Base-by-base conservation (phyloP, 2,113 vertebrate species). In the Nyctereutes procyonoides region DNA sequence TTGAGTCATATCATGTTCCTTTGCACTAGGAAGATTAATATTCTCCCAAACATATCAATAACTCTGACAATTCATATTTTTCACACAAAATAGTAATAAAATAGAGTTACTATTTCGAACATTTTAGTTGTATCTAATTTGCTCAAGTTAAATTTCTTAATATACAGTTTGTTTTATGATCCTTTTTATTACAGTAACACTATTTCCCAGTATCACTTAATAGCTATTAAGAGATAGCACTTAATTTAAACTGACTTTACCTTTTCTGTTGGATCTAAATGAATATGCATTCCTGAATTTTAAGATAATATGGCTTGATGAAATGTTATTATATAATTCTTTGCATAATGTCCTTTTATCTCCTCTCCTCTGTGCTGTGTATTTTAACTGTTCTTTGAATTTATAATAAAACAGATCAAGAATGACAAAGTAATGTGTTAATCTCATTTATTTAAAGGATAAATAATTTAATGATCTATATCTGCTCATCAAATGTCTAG, bases 221-320 rank as follows among this genome's bases (percentile, higher is more conserved):
- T 82, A 67, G 26, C 26, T 97, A 51, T 13, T 22, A 86, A 86
- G 17, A 76, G 16, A 87, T 93, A 65, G 2, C 38, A 55, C 8
- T 69, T 96, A 95, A 73, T 89, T 80, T 62, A 86, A 86, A 82
- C 6, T 88, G 35, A 88, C 2, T 62, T 93, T 74, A 77, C 20
- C 10, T 86, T 85, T 85, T 86, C 14, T 67, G 0, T 65, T 86
- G 51, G 13, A 8, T 67, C 7, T 89, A 86, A 69, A 56, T 65
- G 38, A 26, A 88, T 9, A 77, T 7, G 20, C 26, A 74, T 48
- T 92, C 28, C 62, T 53, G 24, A 73, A 80, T 65, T 84, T 79
- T 92, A 53, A 24, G 65, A 79, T 65, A 30, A 60, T n/a, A 85
- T 58, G 20, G 13, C 5, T 63, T 62, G 95, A 81, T 67, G 56